phyloP scores from a whole-genome alignment of 2,797 vertebrate genomes.

The Poecilia velifera region DNA sequence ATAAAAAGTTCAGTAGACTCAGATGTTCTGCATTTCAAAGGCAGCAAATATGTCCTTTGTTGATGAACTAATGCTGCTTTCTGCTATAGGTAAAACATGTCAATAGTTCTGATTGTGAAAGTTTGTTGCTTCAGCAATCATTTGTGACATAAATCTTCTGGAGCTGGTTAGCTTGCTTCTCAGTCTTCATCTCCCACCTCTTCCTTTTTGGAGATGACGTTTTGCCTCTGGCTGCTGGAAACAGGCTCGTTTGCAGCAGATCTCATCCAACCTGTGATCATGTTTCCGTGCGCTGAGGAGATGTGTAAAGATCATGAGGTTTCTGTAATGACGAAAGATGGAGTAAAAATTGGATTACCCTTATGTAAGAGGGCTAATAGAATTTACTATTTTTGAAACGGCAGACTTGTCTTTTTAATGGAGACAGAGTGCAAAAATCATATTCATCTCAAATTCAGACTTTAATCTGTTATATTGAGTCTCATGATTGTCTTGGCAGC shows the following conservation, averaged over 20 bases:
- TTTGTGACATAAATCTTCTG: not conserved
- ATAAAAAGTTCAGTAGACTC: constrained; percentile 11
- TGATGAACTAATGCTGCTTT: constrained; percentile 5
- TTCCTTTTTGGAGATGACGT: constrained; percentile 1
- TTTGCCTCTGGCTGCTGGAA: constrained; percentile 14
- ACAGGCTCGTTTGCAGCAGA: constrained; percentile 7
- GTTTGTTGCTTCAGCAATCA: constrained; percentile 7
- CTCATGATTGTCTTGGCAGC: constrained; percentile 3
- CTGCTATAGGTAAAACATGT: constrained; percentile 7
- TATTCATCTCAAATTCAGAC: constrained; percentile 1
- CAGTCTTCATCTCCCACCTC: constrained; percentile 13
- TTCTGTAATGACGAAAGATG: constrained; percentile 42
- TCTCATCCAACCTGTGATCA: constrained; percentile 13
- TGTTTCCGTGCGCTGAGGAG: constrained; percentile 20
- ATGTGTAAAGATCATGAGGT: constrained; percentile 36
- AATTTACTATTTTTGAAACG: constrained; percentile 22
- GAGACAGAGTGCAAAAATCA: not conserved
- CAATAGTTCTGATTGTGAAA: constrained; percentile 5
- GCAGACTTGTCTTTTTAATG: constrained; percentile 3
- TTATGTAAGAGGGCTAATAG: constrained; percentile 17
- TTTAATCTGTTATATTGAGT: not conserved
- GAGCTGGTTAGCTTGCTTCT: constrained; percentile 9
- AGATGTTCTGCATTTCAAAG: constrained; percentile 31
- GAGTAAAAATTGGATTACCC: constrained; percentile 49
- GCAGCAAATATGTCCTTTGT: constrained; percentile 27